Evolutionary conservation across 1,140 invertebrate species (phyloP).

Genomic region (Delia radicum): DNA sequence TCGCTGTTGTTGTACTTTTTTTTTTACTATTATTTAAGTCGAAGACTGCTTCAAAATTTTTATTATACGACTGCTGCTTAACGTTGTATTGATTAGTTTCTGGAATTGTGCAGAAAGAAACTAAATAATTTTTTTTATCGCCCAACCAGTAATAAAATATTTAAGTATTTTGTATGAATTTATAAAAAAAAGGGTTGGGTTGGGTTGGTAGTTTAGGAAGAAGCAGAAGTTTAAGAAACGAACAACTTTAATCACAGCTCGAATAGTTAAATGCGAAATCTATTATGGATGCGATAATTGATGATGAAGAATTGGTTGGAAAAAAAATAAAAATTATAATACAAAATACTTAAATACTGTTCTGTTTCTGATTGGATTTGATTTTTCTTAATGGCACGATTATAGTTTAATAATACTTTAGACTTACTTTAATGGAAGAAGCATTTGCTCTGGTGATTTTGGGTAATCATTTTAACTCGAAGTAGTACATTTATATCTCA

Average conservation of each 20-base stretch:
- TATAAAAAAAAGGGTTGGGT: not conserved
- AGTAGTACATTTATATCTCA: too few relatives aligned
- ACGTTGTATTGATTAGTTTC: constrained; percentile 4
- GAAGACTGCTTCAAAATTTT: not conserved
- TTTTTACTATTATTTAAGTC: not conserved
- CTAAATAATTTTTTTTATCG: not conserved
- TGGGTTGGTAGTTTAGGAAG: not conserved
- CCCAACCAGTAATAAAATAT: not conserved
- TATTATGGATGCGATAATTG: not conserved
- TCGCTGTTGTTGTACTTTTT: not conserved
- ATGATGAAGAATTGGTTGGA: not conserved
- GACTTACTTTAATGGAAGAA: too few relatives aligned
- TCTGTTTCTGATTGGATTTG: too few relatives aligned
- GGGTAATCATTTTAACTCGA: too few relatives aligned
- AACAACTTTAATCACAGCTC: not conserved
- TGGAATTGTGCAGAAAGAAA: not conserved
- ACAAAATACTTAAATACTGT: not conserved
- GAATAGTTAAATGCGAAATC: not conserved
- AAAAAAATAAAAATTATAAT: not conserved
- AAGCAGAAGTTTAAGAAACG: not conserved
- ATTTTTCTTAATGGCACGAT: too few relatives aligned
- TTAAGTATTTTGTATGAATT: not conserved
- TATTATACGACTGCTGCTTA: not conserved
- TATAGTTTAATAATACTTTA: too few relatives aligned
- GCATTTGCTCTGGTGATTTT: too few relatives aligned